Evolutionary conservation across 2,797 vertebrate genomes (phyloP), one percentile per base, ranked within the genome.

Genomic region (Chiloscyllium punctatum): DNA sequence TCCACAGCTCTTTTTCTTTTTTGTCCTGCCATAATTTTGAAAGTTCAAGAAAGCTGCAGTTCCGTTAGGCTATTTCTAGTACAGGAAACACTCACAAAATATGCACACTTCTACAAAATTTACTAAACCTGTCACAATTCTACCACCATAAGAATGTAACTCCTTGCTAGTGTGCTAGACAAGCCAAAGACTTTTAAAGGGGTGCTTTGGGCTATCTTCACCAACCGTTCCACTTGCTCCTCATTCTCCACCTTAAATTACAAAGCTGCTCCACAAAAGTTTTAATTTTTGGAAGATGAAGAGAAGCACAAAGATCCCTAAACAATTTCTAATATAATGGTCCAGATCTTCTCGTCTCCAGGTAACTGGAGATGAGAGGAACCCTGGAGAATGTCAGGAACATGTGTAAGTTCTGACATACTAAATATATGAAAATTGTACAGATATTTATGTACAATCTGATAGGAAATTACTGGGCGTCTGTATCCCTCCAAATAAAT

Each of bases 51-150:
- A 95, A 77, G 51, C 69, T 74, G 15, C 42, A 77, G 71, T 95
- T 95, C 94, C 15, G 51, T 72, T 95, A 33, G 94, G 71, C 15
- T 95, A 95, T 95, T 95, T 95, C 27, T 15, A 95, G 94, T 77
- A n/a, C 94, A 95, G 71, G 94, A 94, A 95, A 74, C 71, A 77
- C 27, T 53, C 25, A n/a, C 90, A 92, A 92, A n/a, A 92, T 21
- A 92, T 95, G 27, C 27, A 53, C 48, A 94, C 69, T 94, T 30
- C n/a, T 74, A 74, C 30, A 77, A 51, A 72, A 51, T 72, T 94
- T 74, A 27, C 94, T 27, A 94, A 77, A 77, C 94, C 42, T 95
- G 94, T 53, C 71, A 95, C 48, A 53, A 30, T 53, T 94, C 27
- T 94, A 74, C 71, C 27, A 53, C 30, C 62, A 18, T 33, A 2